Evolutionary conservation across 2,797 vertebrate species (phyloP).

Genomic region (Macrochelys suwanniensis): DNA sequence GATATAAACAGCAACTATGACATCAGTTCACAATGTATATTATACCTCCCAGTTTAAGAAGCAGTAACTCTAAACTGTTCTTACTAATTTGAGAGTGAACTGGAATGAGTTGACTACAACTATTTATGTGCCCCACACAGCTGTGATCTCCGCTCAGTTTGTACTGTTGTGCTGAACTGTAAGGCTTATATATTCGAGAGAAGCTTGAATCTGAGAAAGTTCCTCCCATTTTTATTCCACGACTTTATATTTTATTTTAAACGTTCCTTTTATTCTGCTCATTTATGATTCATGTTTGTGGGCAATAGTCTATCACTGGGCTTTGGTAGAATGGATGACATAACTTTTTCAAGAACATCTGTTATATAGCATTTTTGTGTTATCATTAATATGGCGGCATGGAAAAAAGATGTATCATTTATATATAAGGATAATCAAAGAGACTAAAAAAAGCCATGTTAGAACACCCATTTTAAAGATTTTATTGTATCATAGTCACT

Average conservation of each 20-base stretch:
- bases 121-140: not conserved
- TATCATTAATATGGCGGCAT: not conserved
- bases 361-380: not conserved
- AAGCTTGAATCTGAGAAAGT: not conserved
- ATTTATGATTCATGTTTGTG: not conserved
- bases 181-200: not conserved
- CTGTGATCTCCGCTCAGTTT: not conserved
- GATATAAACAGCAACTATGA: not conserved
- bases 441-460: not conserved
- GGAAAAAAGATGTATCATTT: not conserved
- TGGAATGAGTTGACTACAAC: not conserved
- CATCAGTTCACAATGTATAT: not conserved
- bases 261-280: not conserved
- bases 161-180: not conserved
- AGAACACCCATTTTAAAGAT: not conserved
- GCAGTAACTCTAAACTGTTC: not conserved
- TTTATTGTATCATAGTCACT: constrained; percentile 81
- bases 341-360: constrained; percentile 15
- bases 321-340: not conserved
- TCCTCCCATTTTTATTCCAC: not conserved
- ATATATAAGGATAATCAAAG: not conserved
- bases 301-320: not conserved
- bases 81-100: not conserved
- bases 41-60: not conserved
- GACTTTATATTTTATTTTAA: not conserved